These are phyloP conservation scores for Lepidocolaptes lacrymiger DNA, from an alignment of 2,797 vertebrate genomes.

Conservation along the genomic window DNA sequence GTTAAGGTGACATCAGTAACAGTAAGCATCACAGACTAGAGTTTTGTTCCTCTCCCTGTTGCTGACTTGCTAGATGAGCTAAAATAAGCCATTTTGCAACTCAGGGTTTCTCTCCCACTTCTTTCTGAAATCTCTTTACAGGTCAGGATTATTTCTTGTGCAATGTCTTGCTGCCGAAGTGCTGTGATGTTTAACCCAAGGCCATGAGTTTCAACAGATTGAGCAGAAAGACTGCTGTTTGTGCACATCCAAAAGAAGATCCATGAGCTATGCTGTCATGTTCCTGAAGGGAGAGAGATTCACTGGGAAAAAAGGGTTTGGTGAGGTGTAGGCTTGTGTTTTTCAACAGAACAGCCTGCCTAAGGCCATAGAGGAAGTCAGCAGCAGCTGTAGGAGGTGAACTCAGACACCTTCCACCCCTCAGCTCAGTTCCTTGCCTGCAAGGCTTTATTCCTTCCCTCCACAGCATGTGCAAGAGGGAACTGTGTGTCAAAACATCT, in stretches of 20 bases:
- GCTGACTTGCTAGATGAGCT: background rate
- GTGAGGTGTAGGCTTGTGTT: background rate
- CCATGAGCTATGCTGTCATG: background rate
- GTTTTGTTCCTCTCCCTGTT: background rate
- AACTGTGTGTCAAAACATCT: conserved; percentile 2
- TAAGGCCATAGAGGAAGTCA: background rate
- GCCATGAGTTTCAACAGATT: background rate
- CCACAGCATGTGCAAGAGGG: background rate
- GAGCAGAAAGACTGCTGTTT: background rate
- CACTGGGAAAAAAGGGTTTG: background rate
- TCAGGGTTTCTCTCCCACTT: background rate
- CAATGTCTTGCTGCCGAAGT: background rate
- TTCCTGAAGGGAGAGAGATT: background rate
- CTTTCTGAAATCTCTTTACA: background rate
- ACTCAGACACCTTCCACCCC: background rate
- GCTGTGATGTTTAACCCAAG: background rate
- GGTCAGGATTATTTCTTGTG: background rate
- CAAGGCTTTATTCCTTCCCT: background rate
- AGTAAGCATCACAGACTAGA: background rate
- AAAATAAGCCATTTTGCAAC: background rate
- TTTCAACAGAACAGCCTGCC: background rate
- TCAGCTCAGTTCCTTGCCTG: background rate
- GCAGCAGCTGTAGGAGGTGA: background rate
- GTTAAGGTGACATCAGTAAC: background rate
- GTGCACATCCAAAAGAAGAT: background rate